Evolutionary conservation across 2,113 vertebrate species (phyloP), one percentile per base, ranked within the genome.

Genomic region (Oreocharis arfaki): DNA sequence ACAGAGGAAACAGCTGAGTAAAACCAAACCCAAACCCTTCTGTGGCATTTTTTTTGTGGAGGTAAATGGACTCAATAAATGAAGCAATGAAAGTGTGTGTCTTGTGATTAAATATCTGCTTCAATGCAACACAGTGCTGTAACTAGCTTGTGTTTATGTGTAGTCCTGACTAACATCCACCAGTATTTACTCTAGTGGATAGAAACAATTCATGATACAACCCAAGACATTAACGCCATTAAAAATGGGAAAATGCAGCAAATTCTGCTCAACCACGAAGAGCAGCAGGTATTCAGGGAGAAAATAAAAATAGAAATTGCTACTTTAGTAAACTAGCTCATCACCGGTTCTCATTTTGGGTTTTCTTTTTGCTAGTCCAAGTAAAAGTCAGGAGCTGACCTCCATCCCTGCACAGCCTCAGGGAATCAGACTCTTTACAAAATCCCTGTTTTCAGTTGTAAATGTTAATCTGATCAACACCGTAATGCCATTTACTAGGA

Each of bases 381-480:
- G 49, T 56, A 68, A 46, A 94, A 80, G 67, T 61, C 69, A 78
- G 53, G 68, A 61, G 67, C 53, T 85, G 49, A 71, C 65, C 63
- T 84, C 42, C 78, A 63, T 74, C 70, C 56, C 84, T 74, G 49
- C 84, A 84, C 69, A 64, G 90, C 91, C 96, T 94, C 79, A 88
- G 90, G 96, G 97, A 96, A 95, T 74, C 63, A 77, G 85, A 41
- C 78, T 87, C 61, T 95, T 96, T 90, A 96, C 90, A 70, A 87
- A 32, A 91, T 42, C 82, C 53, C 35, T 32, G 79, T 89, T 97
- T 98, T 97, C 91, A 98, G 70, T 94, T 98, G 97, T 93, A 98
- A 98, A 98, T 97, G 57, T 71, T 86, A 93, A 96, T 89, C 88
- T 64, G 82, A 94, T 78, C 91, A 95, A 86, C 84, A 94, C 87